Conservation (phyloP, 1,140 invertebrate species). For the Trinorchestia longiramus region DNA sequence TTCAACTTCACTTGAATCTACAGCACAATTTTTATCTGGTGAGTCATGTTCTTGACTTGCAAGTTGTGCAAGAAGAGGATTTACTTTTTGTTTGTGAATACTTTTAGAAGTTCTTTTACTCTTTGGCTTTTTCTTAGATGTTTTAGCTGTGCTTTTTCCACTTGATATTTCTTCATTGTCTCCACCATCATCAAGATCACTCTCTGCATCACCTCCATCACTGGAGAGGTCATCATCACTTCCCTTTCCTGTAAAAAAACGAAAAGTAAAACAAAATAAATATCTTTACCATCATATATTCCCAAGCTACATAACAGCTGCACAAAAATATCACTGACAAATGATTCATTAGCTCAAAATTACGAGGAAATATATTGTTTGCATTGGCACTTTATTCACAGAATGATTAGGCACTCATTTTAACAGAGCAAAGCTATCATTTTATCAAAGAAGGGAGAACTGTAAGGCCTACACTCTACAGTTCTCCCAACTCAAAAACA, state of each 20-base stretch:
- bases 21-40: background rate
- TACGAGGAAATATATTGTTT: too few species aligned
- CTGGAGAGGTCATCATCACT: conserved; percentile 12
- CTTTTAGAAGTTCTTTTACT: background rate
- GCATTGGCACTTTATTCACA: too few species aligned
- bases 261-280: background rate
- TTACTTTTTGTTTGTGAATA: background rate
- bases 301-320: too few species aligned
- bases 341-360: too few species aligned
- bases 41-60: background rate
- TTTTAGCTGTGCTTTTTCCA: background rate
- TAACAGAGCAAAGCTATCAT: too few species aligned
- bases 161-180: background rate
- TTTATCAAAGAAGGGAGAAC: too few species aligned
- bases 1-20: background rate
- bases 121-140: background rate
- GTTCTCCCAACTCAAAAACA: too few species aligned
- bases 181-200: conserved; percentile 13
- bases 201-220: conserved; percentile 19
- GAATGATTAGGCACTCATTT: too few species aligned
- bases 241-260: background rate
- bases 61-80: conserved; percentile 23
- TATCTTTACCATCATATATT: background rate
- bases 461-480: too few species aligned
- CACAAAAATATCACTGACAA: too few species aligned